Evolutionary conservation across 2,113 vertebrate genomes (phyloP).

Genomic region (Sphyrna mokarran): DNA sequence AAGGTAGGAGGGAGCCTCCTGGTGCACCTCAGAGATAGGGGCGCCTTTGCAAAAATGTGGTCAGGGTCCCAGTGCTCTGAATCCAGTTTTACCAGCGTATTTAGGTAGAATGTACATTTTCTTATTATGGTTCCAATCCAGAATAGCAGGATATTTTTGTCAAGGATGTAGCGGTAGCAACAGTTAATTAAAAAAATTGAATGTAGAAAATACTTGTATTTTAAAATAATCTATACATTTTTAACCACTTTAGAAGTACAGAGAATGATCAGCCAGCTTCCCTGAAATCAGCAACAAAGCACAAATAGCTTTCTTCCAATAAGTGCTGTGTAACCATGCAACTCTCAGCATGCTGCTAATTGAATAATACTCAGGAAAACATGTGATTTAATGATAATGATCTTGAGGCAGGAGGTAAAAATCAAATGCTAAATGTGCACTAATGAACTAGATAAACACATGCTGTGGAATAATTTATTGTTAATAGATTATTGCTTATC

Average conservation of each 20-base stretch:
- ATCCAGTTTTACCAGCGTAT: too few species aligned
- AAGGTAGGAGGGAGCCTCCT: too few species aligned
- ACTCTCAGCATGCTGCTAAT: slow-evolving; percentile 19
- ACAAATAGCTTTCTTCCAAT: background rate
- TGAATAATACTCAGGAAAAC: background rate
- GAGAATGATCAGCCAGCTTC: background rate
- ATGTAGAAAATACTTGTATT: background rate
- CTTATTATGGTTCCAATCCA: background rate
- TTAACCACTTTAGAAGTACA: background rate
- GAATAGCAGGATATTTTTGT: background rate
- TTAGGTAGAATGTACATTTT: background rate
- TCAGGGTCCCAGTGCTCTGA: too few species aligned
- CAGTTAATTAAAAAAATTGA: background rate
- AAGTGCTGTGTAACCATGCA: background rate
- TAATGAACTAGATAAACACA: background rate
- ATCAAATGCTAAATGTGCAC: background rate
- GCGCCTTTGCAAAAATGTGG: too few species aligned
- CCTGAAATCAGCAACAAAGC: background rate
- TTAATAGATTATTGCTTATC: background rate
- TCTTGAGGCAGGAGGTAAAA: background rate
- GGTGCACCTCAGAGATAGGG: too few species aligned
- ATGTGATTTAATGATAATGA: background rate
- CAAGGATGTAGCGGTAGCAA: background rate
- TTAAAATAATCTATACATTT: background rate
- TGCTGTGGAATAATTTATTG: background rate